Evolutionary conservation across 1,140 invertebrate species (phyloP).

Genomic region (Nasonia vitripennis): DNA sequence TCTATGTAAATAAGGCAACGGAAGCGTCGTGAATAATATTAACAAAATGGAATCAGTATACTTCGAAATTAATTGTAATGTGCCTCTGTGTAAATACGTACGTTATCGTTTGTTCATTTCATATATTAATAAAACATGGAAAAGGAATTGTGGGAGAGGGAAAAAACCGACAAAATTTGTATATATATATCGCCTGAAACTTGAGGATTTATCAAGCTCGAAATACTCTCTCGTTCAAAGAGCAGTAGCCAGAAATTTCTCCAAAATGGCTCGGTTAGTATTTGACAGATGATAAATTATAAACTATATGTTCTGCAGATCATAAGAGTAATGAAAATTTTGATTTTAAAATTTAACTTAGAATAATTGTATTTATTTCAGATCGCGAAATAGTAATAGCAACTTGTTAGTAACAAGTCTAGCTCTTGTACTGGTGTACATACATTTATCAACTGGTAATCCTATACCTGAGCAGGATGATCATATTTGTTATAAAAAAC

Average conservation of each 20-base stretch:
- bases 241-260: background rate
- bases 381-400: no score
- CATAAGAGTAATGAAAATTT: no score
- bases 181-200: background rate
- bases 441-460: background rate
- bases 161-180: background rate
- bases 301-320: no score
- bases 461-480: background rate
- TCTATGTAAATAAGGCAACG: conserved; percentile 17
- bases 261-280: conserved; percentile 10
- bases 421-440: background rate
- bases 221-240: background rate
- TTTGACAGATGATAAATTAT: background rate
- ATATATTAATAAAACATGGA: background rate
- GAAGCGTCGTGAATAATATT: background rate
- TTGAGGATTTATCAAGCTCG: background rate
- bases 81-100: no score
- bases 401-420: no score
- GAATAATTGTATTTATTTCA: no score
- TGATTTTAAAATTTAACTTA: no score
- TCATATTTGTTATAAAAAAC: no score
- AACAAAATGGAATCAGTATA: conserved; percentile 13
- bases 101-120: background rate
- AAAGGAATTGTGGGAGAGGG: background rate
- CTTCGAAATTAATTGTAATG: background rate